Evolutionary conservation across 2,113 vertebrate species (phyloP).

Genomic region (Eudorcas thomsonii): DNA sequence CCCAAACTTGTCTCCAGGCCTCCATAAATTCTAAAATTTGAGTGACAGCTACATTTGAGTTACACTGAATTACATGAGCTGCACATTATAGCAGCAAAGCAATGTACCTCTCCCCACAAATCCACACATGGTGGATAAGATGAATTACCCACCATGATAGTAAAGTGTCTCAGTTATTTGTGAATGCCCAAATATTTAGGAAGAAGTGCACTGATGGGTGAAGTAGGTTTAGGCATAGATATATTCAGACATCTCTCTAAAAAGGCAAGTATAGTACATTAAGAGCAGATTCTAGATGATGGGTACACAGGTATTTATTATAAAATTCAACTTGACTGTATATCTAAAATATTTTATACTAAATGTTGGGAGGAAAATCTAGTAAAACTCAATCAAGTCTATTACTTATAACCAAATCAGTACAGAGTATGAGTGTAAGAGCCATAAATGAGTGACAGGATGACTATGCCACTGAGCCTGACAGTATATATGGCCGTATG

Average conservation of each 20-base stretch:
- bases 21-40: slow-evolving; percentile 2
- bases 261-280: not conserved
- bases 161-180: not conserved
- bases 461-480: not conserved
- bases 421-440: not conserved
- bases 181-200: not conserved
- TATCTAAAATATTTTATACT: not conserved
- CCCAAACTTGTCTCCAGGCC: not conserved
- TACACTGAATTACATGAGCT: not conserved
- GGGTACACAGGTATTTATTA: not conserved
- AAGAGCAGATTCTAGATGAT: not conserved
- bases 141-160: not conserved
- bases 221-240: not conserved
- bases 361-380: not conserved
- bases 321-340: not conserved
- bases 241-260: not conserved
- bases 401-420: not conserved
- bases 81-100: not conserved
- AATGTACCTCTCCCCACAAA: not conserved
- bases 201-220: not conserved
- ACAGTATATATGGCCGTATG: too few species aligned
- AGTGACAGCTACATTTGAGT: not conserved
- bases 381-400: not conserved
- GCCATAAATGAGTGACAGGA: not conserved
- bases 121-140: not conserved